Percentiles rank a stretch among this genome's conserved stretches.
These are phyloP conservation scores for Tiaroga cobitis DNA, from an alignment of 2,797 vertebrate genomes.

Conservation along the genomic window DNA sequence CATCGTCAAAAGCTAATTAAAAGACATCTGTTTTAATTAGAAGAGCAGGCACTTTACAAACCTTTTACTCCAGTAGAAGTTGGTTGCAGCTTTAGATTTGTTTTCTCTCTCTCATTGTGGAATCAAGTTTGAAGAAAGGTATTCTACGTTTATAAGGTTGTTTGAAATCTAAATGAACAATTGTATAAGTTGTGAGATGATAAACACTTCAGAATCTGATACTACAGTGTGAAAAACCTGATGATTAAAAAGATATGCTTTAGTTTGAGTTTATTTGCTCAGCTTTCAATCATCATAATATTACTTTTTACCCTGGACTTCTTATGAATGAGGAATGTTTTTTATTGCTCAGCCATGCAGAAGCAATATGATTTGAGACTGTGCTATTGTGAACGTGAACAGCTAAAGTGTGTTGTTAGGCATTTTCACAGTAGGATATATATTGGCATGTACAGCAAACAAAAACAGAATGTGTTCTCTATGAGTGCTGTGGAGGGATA, in stretches of 20 bases:
- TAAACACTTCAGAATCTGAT: background rate
- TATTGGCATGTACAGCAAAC: background rate
- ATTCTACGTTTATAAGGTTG: background rate
- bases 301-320: background rate
- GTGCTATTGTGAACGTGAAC: background rate
- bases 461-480: background rate
- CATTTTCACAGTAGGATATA: background rate
- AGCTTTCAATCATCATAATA: background rate
- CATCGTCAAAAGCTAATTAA: slow-evolving; percentile 79
- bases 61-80: slow-evolving; percentile 43
- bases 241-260: background rate
- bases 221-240: background rate
- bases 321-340: background rate
- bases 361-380: background rate
- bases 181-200: background rate
- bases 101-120: background rate
- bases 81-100: slow-evolving; percentile 5
- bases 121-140: background rate
- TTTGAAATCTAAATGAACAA: background rate
- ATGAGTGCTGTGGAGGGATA: background rate
- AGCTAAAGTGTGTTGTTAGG: background rate
- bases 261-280: background rate
- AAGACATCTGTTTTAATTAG: slow-evolving; percentile 81
- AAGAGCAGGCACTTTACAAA: slow-evolving; percentile 53
- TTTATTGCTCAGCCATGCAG: background rate